These are phyloP conservation scores for Oplegnathus fasciatus DNA, from an alignment of 2,113 vertebrate species.

Conservation along the genomic window DNA sequence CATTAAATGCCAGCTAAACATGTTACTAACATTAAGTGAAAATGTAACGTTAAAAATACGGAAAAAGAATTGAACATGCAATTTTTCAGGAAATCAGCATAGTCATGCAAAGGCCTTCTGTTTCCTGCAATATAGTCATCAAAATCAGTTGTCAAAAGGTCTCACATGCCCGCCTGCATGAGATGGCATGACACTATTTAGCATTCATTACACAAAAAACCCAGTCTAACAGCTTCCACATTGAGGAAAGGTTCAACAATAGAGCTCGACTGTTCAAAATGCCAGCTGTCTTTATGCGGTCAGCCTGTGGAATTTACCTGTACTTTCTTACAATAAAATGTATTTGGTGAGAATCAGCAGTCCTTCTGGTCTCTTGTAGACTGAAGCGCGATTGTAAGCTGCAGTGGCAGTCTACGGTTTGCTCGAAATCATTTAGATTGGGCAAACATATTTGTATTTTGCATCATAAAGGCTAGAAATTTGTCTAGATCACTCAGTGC, in stretches of 20 bases:
- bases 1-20: background rate
- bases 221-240: conserved; percentile 27
- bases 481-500: no score
- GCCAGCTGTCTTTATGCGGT: background rate
- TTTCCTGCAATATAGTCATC: conserved; percentile 22
- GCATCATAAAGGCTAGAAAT: no score
- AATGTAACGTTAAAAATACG: background rate
- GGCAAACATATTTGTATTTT: no score
- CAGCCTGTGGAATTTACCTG: background rate
- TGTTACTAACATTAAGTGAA: background rate
- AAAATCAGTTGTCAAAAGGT: conserved; percentile 23
- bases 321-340: background rate
- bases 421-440: no score
- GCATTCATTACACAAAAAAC: conserved; percentile 24
- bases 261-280: conserved; percentile 25
- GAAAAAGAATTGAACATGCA: background rate
- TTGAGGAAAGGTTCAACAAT: conserved; percentile 30
- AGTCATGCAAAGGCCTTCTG: conserved; percentile 22
- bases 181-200: conserved; percentile 55
- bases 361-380: background rate
- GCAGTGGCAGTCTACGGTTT: no score
- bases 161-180: conserved; percentile 19
- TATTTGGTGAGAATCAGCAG: background rate
- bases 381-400: no score
- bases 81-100: background rate